Base-by-base conservation (phyloP, 2,797 vertebrate species). In the Sarcophilus harrisii region DNA sequence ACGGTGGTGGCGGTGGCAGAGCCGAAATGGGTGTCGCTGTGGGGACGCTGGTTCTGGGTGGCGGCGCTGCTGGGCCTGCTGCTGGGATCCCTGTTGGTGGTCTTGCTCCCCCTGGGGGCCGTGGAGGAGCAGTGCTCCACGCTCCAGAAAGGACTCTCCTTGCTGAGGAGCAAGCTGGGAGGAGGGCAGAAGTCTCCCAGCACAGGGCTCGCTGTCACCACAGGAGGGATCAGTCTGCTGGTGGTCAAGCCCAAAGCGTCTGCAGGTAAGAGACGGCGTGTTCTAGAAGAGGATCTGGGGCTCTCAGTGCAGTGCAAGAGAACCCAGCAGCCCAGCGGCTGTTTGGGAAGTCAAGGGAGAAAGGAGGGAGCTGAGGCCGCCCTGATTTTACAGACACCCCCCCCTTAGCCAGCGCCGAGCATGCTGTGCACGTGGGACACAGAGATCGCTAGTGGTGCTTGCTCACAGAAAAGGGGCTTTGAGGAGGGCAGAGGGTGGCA, bases 141-240 rank as follows among this genome's bases (percentile, higher is more conserved):
- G 0, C 57, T 98, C 32, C 96, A 99, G 94, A 98, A 98, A 92
- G 99, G 99, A 32, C 97, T 99, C 90, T 98, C 99, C 89, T 99
- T 99, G 95, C 98, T 99, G 62, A 98, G 97, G 92, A 99, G 98
- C 94, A 99, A 98, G 90, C 96, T 99, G 96, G 99, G 99, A 95
- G 97, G 98, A 0, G 96, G 94, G 12, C 91, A 81, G 32, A 52
- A 92, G 73, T 93, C 94, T 12, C 99, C 98, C 0, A 99, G 99
- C 18, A 99, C 99, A 0, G 99, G 99, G 90, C 99, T 99, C 94
- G 99, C 99, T 0, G 98, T 99, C n/a, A 98, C 99, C 52, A 99
- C 99, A 49, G 98, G 98, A 0, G 99, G 98, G 0, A 96, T 99
- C 0, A 99, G 99, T 91, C 97, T 99, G 91, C 98, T 99, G 98